Evolutionary conservation across 2,888 invertebrate species (phyloP).

Genomic region (Drosophila kambysellisi): DNA sequence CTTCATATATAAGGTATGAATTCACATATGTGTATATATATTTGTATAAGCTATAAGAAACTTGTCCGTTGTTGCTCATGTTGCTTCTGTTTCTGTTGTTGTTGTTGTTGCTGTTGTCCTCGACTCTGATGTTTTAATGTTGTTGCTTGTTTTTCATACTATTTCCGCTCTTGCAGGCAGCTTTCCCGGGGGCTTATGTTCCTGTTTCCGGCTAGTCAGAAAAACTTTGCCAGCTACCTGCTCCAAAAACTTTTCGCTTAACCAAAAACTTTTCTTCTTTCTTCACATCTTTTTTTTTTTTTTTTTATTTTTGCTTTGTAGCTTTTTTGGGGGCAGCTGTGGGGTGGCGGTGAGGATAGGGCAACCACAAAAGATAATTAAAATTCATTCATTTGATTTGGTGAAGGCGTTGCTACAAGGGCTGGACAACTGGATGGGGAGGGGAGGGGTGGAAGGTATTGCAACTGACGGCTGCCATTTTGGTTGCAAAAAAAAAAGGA

Average conservation of each 20-base stretch:
- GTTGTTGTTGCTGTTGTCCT: background rate
- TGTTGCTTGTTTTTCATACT: constrained; percentile 44
- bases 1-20: background rate
- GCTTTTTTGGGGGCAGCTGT: background rate
- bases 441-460: constrained; percentile 8
- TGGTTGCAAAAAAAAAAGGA: constrained; percentile 17
- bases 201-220: constrained; percentile 55
- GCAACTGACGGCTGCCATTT: constrained; percentile 64
- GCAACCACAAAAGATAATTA: constrained; percentile 73
- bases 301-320: background rate
- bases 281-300: constrained; percentile 3
- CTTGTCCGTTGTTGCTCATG: background rate
- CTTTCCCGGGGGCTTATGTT: constrained; percentile 53
- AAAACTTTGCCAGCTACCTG: constrained; percentile 58
- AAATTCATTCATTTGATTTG: constrained; percentile 80
- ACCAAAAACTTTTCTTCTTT: constrained; percentile 53
- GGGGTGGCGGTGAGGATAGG: background rate
- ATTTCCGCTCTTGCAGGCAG: constrained; percentile 48
- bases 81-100: background rate
- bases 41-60: background rate
- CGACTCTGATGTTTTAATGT: constrained; percentile 11
- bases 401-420: constrained; percentile 22
- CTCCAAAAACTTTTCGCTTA: constrained; percentile 57
- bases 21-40: background rate
- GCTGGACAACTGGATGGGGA: background rate